Evolutionary conservation across 2,888 invertebrate genomes (phyloP), one percentile per base, ranked within the genome.

Genomic region (Plebejus melissa): DNA sequence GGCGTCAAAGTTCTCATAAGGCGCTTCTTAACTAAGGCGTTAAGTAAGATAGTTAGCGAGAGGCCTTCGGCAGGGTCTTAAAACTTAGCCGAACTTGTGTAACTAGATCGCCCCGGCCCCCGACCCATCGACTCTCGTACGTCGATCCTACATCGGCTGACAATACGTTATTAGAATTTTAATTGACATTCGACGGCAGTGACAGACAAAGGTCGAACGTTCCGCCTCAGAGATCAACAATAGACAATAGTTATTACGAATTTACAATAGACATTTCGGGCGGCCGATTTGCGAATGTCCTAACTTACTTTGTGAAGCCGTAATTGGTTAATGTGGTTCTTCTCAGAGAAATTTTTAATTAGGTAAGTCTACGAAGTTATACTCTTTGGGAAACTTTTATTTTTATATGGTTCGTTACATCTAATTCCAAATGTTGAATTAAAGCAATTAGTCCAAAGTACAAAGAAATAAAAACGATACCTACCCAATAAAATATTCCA

Each of bases 1-100:
- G 82, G 87, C 91, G 91, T 91, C 91, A 90, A 93, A 93, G 93
- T 93, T 92, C 92, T 93, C 92, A 90, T 92, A 91, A 91, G 92
- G 87, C 90, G 90, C 89, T 91, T 90, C 91, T 93, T 92, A 93
- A 91, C 90, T 92, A 90, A 90, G 90, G 91, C 92, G 90, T 90
- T 90, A 90, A 91, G 90, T 90, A 91, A 90, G 90, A 91, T 93
- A 93, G 90, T 90, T 90, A 87, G 90, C 87, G 86, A 88, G 90
- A 90, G 91, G 90, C 88, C 90, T 90, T 91, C 88, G 87, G 87
- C 85, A 86, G 89, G 91, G 90, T 90, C 91, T 92, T 90, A 91
- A 90, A 91, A 93, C 92, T 93, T 92, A 86, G 86, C 83, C 83
- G 84, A 87, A 91, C 91, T 91, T 90, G 86, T 85, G 89, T 90